Evolutionary conservation across 2,113 vertebrate genomes (phyloP), one percentile per base, ranked within the genome.

Genomic region (Sarotherodon lohbergeri): DNA sequence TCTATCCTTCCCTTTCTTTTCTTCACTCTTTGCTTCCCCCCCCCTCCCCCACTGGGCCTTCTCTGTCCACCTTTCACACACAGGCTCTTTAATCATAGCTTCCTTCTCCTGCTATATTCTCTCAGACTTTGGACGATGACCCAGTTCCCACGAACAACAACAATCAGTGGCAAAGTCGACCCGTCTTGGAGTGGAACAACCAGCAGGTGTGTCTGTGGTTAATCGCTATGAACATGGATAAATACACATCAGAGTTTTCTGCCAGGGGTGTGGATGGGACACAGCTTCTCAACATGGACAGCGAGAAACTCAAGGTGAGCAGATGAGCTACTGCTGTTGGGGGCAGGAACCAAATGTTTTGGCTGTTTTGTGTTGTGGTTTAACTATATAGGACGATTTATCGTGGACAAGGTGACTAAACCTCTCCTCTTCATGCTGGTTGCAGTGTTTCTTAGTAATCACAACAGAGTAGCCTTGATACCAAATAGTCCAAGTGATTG

Each of bases 181-280:
- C 97, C 1, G 90, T 98, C 80, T 94, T 93, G 57, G 96, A 98
- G 88, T 98, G 97, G 98, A 97, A 93, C 91, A 96, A 93, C 46
- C 97, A 97, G 89, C 97, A 98, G 95, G 97, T 98, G 16, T 97
- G 96, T 91, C 97, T 97, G 89, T 98, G 97, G 97, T 78, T 97
- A 84, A 95, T 95, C 83, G 96, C 97, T 88, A 96, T 97, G 96
- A 97, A 96, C 92, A 97, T 98, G 97, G 97, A 98, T 87, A 97
- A 97, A 83, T 97, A 97, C 19, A 94, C 95, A 17, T 84, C 92
- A 0, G 94, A 97, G 91, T 98, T 98, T 81, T 95, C 96, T 36
- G 95, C 96, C 80, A 97, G 94, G 91, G 96, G 96, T 13, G 89
- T 97, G 50, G 96, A 97, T 16, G 97, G 97, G 19, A 92, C 96